A percentile compares a stretch with the other conserved stretches of the same genome.
Conservation (phyloP, 2,888 invertebrate species). For the Amphipoea oculea region DNA sequence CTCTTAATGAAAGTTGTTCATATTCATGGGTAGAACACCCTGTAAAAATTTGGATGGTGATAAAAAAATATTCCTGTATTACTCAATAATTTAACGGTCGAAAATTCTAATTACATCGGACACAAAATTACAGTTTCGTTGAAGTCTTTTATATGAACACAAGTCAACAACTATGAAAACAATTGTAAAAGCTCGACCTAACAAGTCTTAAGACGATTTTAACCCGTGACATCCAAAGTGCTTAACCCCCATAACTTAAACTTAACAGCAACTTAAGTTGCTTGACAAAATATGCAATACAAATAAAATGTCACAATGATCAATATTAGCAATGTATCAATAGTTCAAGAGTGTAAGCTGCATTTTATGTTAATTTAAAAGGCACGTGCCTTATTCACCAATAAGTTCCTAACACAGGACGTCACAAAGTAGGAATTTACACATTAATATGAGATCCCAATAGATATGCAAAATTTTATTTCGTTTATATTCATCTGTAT, state of each 20-base stretch:
- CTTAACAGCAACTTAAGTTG: conserved; percentile 45
- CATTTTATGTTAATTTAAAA: conserved; percentile 77
- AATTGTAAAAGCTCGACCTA: conserved; percentile 15
- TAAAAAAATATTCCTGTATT: too few relatives aligned
- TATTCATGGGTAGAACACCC: too few relatives aligned
- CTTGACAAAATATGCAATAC: conserved; percentile 49
- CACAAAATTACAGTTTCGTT: conserved; percentile 59
- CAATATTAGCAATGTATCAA: conserved; percentile 56
- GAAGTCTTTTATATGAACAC: conserved; percentile 68
- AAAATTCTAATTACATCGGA: background rate
- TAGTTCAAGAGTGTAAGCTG: conserved; percentile 62
- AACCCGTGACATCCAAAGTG: conserved; percentile 19
- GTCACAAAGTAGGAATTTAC: conserved; percentile 78
- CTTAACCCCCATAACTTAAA: conserved; percentile 47
- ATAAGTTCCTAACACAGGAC: conserved; percentile 60
- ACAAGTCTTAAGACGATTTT: conserved; percentile 22
- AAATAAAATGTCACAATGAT: conserved; percentile 60
- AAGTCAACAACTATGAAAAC: conserved; percentile 23
- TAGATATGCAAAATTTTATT: conserved; percentile 87
- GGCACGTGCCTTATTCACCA: conserved; percentile 70
- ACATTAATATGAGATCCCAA: conserved; percentile 79
- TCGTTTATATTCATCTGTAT: conserved; percentile 80
- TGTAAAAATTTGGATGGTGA: too few relatives aligned
- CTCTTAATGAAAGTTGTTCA: too few relatives aligned
- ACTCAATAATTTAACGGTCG: background rate